phyloP scores from a whole-genome alignment of 1,140 invertebrate species.

The Drosophila lacertosa region DNA sequence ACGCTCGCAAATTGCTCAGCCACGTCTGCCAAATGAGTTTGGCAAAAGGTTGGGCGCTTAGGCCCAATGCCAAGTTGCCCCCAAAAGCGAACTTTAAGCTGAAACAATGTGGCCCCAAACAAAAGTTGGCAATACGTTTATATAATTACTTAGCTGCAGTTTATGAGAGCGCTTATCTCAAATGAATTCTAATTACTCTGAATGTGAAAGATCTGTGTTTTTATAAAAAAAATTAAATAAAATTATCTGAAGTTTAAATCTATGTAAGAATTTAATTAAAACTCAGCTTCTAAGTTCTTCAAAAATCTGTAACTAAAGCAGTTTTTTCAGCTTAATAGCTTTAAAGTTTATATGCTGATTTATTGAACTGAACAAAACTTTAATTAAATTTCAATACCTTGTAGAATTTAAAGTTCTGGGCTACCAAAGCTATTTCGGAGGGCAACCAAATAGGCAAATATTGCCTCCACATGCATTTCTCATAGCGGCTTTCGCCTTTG shows the following conservation, averaged over 20 bases:
- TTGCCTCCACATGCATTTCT: background rate
- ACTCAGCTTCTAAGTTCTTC: too few relatives aligned
- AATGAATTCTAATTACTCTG: background rate
- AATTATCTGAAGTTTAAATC: too few relatives aligned
- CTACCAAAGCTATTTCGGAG: background rate
- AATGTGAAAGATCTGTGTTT: background rate
- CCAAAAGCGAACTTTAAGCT: conserved; percentile 12
- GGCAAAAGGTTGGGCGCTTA: conserved; percentile 22
- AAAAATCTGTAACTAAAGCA: too few relatives aligned
- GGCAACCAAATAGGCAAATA: conserved; percentile 20
- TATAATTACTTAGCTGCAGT: conserved; percentile 11
- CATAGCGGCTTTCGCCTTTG: background rate
- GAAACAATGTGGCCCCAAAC: conserved; percentile 12
- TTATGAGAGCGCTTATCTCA: background rate
- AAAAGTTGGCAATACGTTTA: conserved; percentile 6
- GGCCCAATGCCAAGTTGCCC: conserved; percentile 14
- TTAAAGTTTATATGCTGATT: too few relatives aligned
- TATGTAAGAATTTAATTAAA: too few relatives aligned
- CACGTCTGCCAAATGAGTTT: conserved; percentile 39
- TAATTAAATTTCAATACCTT: too few relatives aligned
- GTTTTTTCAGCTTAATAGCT: too few relatives aligned
- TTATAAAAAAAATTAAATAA: too few relatives aligned
- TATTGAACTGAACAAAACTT: too few relatives aligned
- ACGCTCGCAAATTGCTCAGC: conserved; percentile 11
- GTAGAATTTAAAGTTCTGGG: too few relatives aligned